Evolutionary conservation across 2,113 vertebrate species (phyloP).

Genomic region (Nothocercus nigrocapillus): DNA sequence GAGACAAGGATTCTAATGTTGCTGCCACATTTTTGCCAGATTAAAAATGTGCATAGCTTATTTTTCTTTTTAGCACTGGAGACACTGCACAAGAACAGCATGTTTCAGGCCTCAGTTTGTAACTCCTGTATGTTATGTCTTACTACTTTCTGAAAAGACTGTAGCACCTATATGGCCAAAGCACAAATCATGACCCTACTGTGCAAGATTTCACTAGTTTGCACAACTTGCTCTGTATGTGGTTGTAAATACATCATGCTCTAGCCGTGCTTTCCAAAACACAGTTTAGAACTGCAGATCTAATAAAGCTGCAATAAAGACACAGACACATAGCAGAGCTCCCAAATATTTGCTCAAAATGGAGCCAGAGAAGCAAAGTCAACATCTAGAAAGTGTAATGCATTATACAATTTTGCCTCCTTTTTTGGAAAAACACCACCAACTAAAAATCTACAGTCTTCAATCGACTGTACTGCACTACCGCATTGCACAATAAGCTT

Average conservation of each 20-base stretch:
- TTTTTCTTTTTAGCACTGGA: conserved; percentile 56
- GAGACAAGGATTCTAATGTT: conserved; percentile 51
- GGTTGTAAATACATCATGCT: conserved; percentile 23
- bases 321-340: conserved; percentile 49
- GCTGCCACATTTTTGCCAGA: conserved; percentile 69
- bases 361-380: conserved; percentile 39
- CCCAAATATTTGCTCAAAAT: conserved; percentile 70
- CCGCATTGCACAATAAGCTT: background rate
- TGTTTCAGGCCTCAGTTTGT: conserved; percentile 36
- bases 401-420: background rate
- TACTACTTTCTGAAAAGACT: background rate
- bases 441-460: background rate
- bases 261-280: background rate
- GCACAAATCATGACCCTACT: background rate
- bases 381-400: conserved; percentile 4
- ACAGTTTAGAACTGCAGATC: conserved; percentile 38
- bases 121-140: conserved; percentile 17
- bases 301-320: conserved; percentile 44
- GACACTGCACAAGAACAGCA: conserved; percentile 44
- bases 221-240: background rate
- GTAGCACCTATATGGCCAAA: background rate
- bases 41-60: conserved; percentile 65
- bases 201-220: conserved; percentile 33
- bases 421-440: conserved; percentile 10
- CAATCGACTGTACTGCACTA: background rate